A percentile compares a stretch with the other conserved stretches of the same genome.
phyloP scores from a whole-genome alignment of 2,797 vertebrate genomes.

The Neoniphon sammara region DNA sequence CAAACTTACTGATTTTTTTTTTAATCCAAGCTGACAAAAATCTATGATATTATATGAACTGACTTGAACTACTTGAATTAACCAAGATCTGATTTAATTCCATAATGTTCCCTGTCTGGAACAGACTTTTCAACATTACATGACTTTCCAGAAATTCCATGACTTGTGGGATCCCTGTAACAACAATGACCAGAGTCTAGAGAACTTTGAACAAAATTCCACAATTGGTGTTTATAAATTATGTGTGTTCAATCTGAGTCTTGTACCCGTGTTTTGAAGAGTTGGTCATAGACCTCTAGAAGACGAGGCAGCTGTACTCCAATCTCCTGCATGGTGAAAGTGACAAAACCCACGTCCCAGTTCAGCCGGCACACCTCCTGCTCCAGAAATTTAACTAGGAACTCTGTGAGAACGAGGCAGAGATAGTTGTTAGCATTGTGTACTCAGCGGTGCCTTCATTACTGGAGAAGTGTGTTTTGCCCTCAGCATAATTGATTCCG shows the following conservation, averaged over 20 bases:
- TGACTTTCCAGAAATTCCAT: no score
- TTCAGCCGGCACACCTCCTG: constrained; percentile 92
- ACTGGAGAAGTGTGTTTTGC: background rate
- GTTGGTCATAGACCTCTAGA: constrained; percentile 95
- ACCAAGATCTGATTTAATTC: no score
- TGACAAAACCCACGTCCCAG: constrained; percentile 96
- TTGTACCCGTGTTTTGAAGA: constrained; percentile 94
- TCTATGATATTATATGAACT: no score
- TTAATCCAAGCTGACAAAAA: no score
- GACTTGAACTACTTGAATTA: no score
- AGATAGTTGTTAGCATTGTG: constrained; percentile 6
- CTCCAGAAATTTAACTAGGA: constrained; percentile 93
- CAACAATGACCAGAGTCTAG: no score
- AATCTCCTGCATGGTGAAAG: constrained; percentile 94
- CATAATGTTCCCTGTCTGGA: no score
- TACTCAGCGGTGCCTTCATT: background rate
- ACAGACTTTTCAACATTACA: no score
- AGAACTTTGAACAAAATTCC: background rate
- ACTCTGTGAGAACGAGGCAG: constrained; percentile 82
- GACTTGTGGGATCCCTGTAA: no score
- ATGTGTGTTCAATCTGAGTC: background rate
- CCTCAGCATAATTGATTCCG: constrained; percentile 1
- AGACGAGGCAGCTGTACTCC: constrained; percentile 90
- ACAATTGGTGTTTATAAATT: background rate
- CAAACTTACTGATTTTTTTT: no score